Evolutionary conservation across 2,797 vertebrate species (phyloP), one percentile per base, ranked within the genome.

Genomic region (Gymnothorax reevesii): DNA sequence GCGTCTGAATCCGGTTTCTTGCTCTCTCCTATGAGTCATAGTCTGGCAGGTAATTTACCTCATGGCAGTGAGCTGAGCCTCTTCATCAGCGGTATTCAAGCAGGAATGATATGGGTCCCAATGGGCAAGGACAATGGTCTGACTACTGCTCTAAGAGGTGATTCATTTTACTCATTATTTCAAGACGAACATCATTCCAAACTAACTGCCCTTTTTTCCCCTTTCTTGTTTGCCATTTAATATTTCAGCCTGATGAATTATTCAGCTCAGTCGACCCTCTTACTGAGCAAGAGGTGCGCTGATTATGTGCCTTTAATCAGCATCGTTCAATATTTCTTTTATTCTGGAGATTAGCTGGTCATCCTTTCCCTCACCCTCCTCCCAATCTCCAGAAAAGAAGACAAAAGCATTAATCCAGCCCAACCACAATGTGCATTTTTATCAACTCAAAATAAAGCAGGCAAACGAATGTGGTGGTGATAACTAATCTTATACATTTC

Each of bases 41-140:
- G 85, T 88, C 17, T 12, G 84, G 52, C 52, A 83, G 90, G 91
- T 92, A 57, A 93, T 93, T 87, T 62, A 82, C 84, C 77, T 83
- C 82, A 27, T 69, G 71, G 25, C 49, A 5, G 77, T 90, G 91
- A 87, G 89, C 89, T 90, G 57, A 88, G 87, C 87, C 83, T 79
- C 87, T 9, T 86, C 75, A 86, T 83, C 83, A 85, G 86, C 66
- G 54, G 80, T 84, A 83, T 85, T 87, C 79, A 83, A 89, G 89
- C 87, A 90, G 75, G 90, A 87, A 88, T 89, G 90, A 90, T 92
- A 88, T 92, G 91, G 73, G 75, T 3, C 42, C 77, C 25, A 84
- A 73, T 60, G 59, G 20, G 57, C n/a, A 6, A 57, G 79, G 57
- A 89, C 88, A 89, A 88, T 89, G 69, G 85, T 22, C 59, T 25